phyloP scores from a whole-genome alignment of 2,113 vertebrate genomes.

The Turnix velox region DNA sequence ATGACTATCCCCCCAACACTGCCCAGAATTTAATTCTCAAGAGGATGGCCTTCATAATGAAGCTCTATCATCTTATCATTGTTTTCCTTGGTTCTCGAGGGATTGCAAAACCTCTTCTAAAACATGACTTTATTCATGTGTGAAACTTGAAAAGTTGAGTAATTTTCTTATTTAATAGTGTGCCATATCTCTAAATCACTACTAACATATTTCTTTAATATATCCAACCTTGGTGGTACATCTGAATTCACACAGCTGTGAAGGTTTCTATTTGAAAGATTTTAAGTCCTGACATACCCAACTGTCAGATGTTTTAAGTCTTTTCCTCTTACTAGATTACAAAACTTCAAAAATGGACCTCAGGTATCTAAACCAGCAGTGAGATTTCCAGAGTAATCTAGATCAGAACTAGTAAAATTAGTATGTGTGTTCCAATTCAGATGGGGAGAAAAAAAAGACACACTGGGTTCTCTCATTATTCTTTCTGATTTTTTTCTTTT shows the following conservation, averaged over 20 bases:
- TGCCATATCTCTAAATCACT: constrained; percentile 69
- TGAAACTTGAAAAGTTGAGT: background rate
- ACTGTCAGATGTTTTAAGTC: constrained; percentile 23
- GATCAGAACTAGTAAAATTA: background rate
- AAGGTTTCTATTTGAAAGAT: constrained; percentile 20
- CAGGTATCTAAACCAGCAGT: background rate
- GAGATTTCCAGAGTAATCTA: background rate
- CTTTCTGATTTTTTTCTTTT: background rate
- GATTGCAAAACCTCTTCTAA: background rate
- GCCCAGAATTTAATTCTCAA: constrained; percentile 1
- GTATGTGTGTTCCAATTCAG: background rate
- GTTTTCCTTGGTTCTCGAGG: background rate
- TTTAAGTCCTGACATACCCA: constrained; percentile 10
- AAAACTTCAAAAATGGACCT: background rate
- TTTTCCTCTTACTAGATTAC: constrained; percentile 12
- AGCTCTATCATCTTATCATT: constrained; percentile 17
- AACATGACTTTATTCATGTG: background rate
- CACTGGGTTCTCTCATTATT: background rate
- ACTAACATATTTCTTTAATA: constrained; percentile 5
- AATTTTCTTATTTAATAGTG: background rate
- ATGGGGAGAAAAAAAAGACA: background rate
- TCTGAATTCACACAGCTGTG: constrained; percentile 41
- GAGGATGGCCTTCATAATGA: background rate
- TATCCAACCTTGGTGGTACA: background rate
- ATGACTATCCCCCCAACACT: background rate